Base-by-base conservation (phyloP, 2,888 invertebrate genomes). In the Anarsia innoxiella region DNA sequence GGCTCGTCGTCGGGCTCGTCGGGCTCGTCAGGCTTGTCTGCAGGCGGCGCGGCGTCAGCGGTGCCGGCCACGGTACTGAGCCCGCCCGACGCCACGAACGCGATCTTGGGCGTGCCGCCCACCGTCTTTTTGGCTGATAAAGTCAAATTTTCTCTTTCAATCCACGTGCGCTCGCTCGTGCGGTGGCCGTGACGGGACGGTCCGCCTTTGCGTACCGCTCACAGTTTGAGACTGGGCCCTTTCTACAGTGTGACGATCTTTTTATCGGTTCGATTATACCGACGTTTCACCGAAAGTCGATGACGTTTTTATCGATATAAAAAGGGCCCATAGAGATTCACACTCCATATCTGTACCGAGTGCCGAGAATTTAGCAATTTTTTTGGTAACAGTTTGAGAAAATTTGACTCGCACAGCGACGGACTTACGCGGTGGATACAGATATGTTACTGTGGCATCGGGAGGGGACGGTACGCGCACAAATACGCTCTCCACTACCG, bases 51-150 rank as follows among this genome's bases (percentile, higher is more conserved):
- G 41, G 42, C 33, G 46, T 39, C 39, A 42, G 42, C 44, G 40
- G 39, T 40, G 46, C 42, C 42, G 27, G 37, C 42, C 36, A 88
- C 88, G n/a, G 90, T 89, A 53, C 91, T 91, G 57, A 91, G 85
- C 52, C 90, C 91, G 48, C 91, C 91, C 57, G 89, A 89, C 59
- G 91, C 92, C 62, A 95, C 92, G 86, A 95, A 95, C 59, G 92
- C 93, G 51, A 94, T 93, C 85, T 93, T 93, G 40, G 93, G 91
- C 48, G 92, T 88, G 39, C 91, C 89, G 50, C 71, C 83, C 54
- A 83, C 74, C 59, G 75, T 74, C 70, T 71, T 75, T 72, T 75
- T 78, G 58, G 77, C 83, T 82, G 67, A 56, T 59, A 59, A 75
- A 70, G 73, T 73, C 79, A 64, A 74, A 76, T 72, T 77, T 70